A percentile compares a stretch with the other conserved stretches of the same genome.
Conservation (phyloP, 2,113 vertebrate genomes). For the Zeus faber region DNA sequence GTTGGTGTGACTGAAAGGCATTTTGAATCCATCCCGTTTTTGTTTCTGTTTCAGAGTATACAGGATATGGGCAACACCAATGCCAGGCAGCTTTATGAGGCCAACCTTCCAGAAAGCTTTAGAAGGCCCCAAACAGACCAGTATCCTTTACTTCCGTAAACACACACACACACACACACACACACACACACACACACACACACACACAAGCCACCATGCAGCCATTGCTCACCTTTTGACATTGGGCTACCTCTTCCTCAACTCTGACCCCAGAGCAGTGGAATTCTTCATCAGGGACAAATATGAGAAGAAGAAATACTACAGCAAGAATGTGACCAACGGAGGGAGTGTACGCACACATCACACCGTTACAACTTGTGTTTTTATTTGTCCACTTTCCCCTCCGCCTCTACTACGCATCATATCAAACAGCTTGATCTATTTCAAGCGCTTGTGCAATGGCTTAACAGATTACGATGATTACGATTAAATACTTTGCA, state of each 20-base stretch:
- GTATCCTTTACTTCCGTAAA: conserved; percentile 53
- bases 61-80: conserved; percentile 97
- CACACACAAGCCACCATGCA: background rate
- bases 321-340: conserved; percentile 86
- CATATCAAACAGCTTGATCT: too few species aligned
- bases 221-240: background rate
- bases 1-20: too few species aligned
- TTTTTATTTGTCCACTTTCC: background rate
- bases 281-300: conserved; percentile 98
- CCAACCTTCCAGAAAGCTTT: conserved; percentile 85
- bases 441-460: too few species aligned
- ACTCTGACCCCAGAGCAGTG: conserved; percentile 80
- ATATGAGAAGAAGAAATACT: conserved; percentile 97
- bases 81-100: conserved; percentile 85
- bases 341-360: conserved; percentile 83
- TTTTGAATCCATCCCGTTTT: too few species aligned
- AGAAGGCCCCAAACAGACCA: conserved; percentile 67
- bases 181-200: conserved; percentile 5
- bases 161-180: conserved; percentile 11
- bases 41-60: conserved; percentile 81
- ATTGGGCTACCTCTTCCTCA: conserved; percentile 33
- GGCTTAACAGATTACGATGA: too few species aligned
- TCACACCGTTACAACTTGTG: background rate
- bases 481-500: too few species aligned
- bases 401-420: too few species aligned